Base-by-base conservation (phyloP, 2,797 vertebrate species). In the Pseudochirops corinnae region DNA sequence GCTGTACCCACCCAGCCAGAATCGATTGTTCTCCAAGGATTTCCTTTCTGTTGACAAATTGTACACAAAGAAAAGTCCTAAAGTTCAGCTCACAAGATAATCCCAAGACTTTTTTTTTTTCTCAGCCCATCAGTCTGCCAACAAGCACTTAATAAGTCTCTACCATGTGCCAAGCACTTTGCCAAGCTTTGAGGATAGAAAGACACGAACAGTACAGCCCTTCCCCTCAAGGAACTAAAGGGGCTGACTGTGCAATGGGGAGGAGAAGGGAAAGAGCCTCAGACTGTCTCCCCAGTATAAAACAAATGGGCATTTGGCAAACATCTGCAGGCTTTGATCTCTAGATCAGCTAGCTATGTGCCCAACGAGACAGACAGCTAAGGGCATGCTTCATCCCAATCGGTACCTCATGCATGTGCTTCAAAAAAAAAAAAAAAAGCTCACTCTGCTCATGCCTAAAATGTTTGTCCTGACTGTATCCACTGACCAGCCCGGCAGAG, bases 221-320 rank as follows among this genome's bases (percentile, higher is more conserved):
- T 62, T 33, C 58, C 50, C 55, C 46, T 92, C 18, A 0, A 55
- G 62, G 21, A 56, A 52, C 55, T 33, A 90, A 93, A 87, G 56
- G 39, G 21, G 56, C 55, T 16, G 33, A 50, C 5, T 0, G 62
- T 39, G 67, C 16, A 74, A 39, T 1, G 12, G 16, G 26, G 28
- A 67, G 14, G 6, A 90, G 26, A 90, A 33, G 67, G n/a, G 5
- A 21, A 74, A 9, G 67, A 39, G n/a, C 67, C 67, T 39, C n/a
- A 56, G 55, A 62, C 29, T 1, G 50, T 39, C 24, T 94, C 60
- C 87, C 90, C n/a, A 18, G n/a, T 5, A 46, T 3, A 33, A 90
- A n/a, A 93, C 87, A 82, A 93, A 5, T 16, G 91, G 26, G 18
- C n/a, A 91, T 29, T 90, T 60, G 11, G 55, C 60, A 94, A 96